These are phyloP conservation scores for Odontomachus brunneus DNA, from an alignment of 1,140 invertebrate species.

Conservation along the genomic window DNA sequence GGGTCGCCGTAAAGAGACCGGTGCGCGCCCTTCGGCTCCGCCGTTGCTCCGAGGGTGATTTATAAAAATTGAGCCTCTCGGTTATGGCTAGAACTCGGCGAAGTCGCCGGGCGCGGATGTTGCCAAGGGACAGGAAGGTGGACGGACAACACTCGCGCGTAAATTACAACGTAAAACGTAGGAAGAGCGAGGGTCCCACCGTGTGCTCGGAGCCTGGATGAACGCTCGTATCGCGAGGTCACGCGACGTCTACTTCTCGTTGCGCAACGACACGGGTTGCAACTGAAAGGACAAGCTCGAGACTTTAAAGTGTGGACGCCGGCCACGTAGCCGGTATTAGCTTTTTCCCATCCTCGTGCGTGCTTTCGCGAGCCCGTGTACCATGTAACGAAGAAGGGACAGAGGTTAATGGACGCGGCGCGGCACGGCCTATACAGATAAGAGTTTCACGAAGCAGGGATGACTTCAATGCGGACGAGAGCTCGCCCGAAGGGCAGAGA, in stretches of 20 bases:
- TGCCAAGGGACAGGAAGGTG: not conserved
- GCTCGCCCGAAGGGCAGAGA: conserved; percentile 25
- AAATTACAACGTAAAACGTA: conserved; percentile 17
- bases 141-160: conserved; percentile 12
- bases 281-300: not conserved
- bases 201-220: too few relatives aligned
- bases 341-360: conserved; percentile 40
- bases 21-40: not conserved
- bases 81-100: not conserved
- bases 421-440: conserved; percentile 54
- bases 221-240: conserved; percentile 6
- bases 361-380: conserved; percentile 40
- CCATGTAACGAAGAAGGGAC: conserved; percentile 48
- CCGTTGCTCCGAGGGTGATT: not conserved
- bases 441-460: conserved; percentile 56
- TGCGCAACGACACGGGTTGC: conserved; percentile 6
- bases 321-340: conserved; percentile 7
- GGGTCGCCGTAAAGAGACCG: conserved; percentile 17
- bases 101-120: not conserved
- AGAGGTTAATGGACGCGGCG: conserved; percentile 59
- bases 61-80: conserved; percentile 37
- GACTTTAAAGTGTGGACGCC: conserved; percentile 11
- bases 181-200: not conserved
- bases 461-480: conserved; percentile 54
- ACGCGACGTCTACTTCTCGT: conserved; percentile 15